phyloP scores from a whole-genome alignment of 64 coral and sea anemone species.

The Stylophora pistillata region DNA sequence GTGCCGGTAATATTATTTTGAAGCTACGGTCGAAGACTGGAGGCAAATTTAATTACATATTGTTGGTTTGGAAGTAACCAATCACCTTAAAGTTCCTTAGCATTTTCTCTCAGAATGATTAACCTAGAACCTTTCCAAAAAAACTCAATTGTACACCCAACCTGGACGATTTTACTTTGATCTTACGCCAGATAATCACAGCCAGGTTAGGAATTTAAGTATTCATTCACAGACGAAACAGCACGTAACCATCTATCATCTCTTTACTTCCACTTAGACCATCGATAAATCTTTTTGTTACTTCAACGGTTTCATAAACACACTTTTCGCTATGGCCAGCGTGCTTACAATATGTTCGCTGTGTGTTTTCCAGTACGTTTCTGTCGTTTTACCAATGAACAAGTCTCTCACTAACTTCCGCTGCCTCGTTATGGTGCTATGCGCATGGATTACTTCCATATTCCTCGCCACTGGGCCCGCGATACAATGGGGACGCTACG shows the following conservation, averaged over 20 bases:
- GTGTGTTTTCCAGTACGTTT: conserved; percentile 81
- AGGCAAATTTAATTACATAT: not conserved
- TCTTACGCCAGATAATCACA: no score
- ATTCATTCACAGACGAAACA: no score
- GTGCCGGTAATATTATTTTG: no score
- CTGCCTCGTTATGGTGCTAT: conserved; percentile 87
- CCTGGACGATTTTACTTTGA: no score
- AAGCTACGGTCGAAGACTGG: no score
- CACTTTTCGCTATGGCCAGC: conserved; percentile 77
- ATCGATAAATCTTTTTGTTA: conserved; percentile 88
- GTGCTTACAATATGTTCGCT: conserved; percentile 68
- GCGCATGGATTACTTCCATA: conserved; percentile 77
- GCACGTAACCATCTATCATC: not conserved
- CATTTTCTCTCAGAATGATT: not conserved
- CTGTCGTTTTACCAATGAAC: conserved; percentile 66
- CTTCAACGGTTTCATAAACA: conserved; percentile 90
- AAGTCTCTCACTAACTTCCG: conserved; percentile 88
- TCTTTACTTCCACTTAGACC: conserved; percentile 62
- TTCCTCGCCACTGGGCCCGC: conserved; percentile 84
- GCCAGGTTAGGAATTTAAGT: no score
- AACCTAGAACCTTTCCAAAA: no score
- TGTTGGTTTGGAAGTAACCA: no score
- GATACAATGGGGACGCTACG: conserved; percentile 91
- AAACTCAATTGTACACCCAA: no score
- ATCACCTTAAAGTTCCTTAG: no score